Conservation (phyloP, 2,113 vertebrate species). For the Theropithecus gelada region DNA sequence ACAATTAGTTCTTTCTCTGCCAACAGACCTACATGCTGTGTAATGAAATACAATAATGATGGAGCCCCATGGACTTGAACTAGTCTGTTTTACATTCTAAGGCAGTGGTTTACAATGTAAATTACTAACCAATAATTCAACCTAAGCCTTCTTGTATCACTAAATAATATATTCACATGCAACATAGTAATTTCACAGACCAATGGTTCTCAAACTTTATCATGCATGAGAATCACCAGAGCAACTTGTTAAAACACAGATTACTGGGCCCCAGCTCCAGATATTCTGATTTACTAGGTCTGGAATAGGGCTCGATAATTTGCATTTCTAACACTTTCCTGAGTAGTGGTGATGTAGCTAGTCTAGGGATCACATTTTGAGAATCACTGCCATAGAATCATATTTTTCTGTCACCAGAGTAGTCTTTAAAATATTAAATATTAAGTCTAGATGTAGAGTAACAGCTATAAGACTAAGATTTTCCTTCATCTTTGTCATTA, state of each 20-base stretch:
- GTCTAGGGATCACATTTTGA: neutral
- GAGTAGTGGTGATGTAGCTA: neutral
- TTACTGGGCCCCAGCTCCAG: neutral
- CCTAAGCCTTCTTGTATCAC: conserved; percentile 19
- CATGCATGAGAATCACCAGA: neutral
- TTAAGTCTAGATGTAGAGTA: conserved; percentile 54
- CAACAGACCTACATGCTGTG: neutral
- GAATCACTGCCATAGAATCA: conserved; percentile 3
- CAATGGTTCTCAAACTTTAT: conserved; percentile 27
- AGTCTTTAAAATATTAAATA: conserved; percentile 64
- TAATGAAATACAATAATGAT: conserved; percentile 58
- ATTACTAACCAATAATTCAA: conserved; percentile 51
- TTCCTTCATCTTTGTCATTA: conserved; percentile 78
- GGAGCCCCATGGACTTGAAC: neutral
- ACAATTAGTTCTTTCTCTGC: conserved; percentile 34
- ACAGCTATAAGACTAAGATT: conserved; percentile 59
- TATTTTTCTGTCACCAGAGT: conserved; percentile 56
- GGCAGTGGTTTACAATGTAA: conserved; percentile 43
- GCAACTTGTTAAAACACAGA: neutral
- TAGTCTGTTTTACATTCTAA: conserved; percentile 27
- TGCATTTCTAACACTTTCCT: conserved; percentile 36
- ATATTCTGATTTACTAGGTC: conserved; percentile 11
- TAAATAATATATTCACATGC: conserved; percentile 21
- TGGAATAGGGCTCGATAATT: neutral
- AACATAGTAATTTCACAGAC: neutral